Evolutionary conservation across 2,797 vertebrate species (phyloP).

Genomic region (Melopsittacus undulatus): DNA sequence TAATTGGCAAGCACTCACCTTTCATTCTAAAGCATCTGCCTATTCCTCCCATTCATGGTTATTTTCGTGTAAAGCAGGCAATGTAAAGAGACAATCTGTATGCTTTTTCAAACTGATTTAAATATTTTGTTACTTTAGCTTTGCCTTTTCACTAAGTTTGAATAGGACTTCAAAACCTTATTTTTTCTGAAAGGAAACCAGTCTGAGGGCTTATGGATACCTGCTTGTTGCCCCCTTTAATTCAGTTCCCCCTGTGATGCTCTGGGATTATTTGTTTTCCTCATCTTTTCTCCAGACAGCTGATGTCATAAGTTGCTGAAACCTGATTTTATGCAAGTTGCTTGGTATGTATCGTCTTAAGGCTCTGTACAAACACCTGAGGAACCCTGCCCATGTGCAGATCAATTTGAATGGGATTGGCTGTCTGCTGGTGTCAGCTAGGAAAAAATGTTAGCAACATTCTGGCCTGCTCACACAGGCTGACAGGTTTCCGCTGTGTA

Average conservation of each 20-base stretch:
- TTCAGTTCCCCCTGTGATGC: background rate
- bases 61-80: background rate
- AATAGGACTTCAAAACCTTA: background rate
- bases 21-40: background rate
- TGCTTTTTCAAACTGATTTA: background rate
- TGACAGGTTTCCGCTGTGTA: background rate
- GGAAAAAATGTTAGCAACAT: background rate
- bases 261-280: background rate
- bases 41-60: background rate
- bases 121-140: background rate
- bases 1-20: background rate
- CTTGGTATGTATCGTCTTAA: background rate
- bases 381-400: background rate
- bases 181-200: background rate
- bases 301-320: background rate
- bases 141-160: background rate
- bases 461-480: background rate
- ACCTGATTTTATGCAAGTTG: background rate
- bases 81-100: background rate
- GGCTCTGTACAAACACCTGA: background rate
- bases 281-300: background rate
- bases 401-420: background rate
- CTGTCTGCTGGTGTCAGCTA: background rate
- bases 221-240: background rate
- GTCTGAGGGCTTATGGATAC: background rate